These are phyloP conservation scores for Colius striatus DNA, from an alignment of 2,113 vertebrate species.

Conservation along the genomic window DNA sequence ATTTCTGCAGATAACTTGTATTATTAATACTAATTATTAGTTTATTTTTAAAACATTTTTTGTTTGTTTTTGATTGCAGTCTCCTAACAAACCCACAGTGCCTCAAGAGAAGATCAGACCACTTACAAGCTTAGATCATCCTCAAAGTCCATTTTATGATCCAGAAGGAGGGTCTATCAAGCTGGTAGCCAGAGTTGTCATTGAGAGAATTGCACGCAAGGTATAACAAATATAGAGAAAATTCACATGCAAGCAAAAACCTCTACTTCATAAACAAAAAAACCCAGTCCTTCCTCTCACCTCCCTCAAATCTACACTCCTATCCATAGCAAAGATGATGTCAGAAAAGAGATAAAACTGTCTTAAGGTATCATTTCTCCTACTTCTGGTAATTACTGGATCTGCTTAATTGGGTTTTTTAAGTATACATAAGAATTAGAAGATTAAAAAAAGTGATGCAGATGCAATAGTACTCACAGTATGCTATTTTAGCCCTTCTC, in stretches of 20 bases:
- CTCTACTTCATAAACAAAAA: not conserved
- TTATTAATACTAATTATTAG: not conserved
- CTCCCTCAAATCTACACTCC: not conserved
- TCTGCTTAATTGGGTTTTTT: not conserved
- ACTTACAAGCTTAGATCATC: constrained; percentile 95
- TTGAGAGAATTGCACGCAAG: constrained; percentile 98
- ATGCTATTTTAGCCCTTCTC: not conserved
- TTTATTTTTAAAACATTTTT: not conserved
- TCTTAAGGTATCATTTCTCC: not conserved
- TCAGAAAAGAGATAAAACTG: not conserved
- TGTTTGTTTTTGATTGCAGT: constrained; percentile 74
- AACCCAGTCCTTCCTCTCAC: fast-evolving
- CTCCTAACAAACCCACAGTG: constrained; percentile 89
- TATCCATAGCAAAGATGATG: not conserved
- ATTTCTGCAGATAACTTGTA: not conserved
- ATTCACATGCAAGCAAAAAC: not conserved
- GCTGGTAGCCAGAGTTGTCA: constrained; percentile 90
- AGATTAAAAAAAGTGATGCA: not conserved
- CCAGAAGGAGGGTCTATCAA: constrained; percentile 96
- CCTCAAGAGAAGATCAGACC: constrained; percentile 96
- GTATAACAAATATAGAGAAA: constrained; percentile 60
- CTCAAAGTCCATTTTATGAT: constrained; percentile 98
- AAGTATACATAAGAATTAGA: not conserved
- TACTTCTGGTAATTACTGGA: not conserved
- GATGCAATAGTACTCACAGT: not conserved